phyloP scores from a whole-genome alignment of 2,888 invertebrate species.

The Hedychridium roseum region DNA sequence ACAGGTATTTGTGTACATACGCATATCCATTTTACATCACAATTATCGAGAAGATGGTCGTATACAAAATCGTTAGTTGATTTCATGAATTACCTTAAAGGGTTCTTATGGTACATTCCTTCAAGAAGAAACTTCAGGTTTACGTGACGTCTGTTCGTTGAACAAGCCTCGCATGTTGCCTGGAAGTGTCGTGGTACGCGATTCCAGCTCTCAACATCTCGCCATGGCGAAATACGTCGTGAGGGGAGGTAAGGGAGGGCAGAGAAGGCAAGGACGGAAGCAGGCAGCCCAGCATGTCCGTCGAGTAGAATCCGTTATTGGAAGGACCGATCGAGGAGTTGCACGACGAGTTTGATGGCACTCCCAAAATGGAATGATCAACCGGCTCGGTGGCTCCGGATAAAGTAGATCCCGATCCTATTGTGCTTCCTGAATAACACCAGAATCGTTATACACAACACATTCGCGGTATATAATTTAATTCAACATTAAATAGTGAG shows the following conservation, averaged over 20 bases:
- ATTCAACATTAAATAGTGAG: neutral
- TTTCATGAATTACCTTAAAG: too few relatives aligned
- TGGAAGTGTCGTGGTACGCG: slow-evolving; percentile 49
- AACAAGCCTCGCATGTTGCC: slow-evolving; percentile 46
- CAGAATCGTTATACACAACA: too few relatives aligned
- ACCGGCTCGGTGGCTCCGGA: slow-evolving; percentile 38
- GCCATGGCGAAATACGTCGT: slow-evolving; percentile 52
- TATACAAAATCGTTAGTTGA: too few relatives aligned
- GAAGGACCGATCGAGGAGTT: slow-evolving; percentile 39
- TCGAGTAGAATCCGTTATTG: slow-evolving; percentile 47
- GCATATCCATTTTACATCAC: too few relatives aligned
- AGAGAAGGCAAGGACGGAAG: slow-evolving; percentile 47
- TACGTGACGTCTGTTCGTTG: slow-evolving; percentile 51
- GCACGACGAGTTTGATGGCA: slow-evolving; percentile 38
- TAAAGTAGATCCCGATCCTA: slow-evolving; percentile 37
- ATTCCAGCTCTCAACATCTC: slow-evolving; percentile 52
- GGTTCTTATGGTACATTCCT: too few relatives aligned
- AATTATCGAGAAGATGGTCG: too few relatives aligned
- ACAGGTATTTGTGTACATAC: too few relatives aligned
- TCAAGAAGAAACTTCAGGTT: too few relatives aligned
- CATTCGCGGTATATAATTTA: too few relatives aligned
- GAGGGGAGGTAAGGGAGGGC: slow-evolving; percentile 46
- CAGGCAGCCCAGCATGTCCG: slow-evolving; percentile 53
- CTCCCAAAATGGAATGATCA: slow-evolving; percentile 30
- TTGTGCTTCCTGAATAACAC: slow-evolving; percentile 39